A percentile compares a stretch with the other conserved stretches of the same genome.
Evolutionary conservation across 2,797 vertebrate species (phyloP).

Genomic region (Lithobates sylvaticus): DNA sequence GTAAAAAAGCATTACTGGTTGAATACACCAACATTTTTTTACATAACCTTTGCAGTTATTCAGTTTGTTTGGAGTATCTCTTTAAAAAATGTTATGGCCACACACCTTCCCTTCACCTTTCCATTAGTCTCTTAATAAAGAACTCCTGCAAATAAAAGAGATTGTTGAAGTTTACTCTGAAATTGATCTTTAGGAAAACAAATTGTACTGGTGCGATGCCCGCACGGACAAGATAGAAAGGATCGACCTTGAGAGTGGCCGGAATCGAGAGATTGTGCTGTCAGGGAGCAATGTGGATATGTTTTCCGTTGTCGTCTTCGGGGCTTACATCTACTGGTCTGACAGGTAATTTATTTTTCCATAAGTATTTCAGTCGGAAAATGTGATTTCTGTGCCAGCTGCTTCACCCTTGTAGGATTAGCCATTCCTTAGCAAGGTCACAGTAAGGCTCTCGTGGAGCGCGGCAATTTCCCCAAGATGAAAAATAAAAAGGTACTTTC

Average conservation of each 20-base stretch:
- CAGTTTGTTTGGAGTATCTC: not conserved
- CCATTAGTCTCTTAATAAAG: constrained; percentile 70
- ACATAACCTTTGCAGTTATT: not conserved
- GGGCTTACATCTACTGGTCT: constrained; percentile 99
- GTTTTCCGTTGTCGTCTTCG: constrained; percentile 97
- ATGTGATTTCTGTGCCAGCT: constrained; percentile 77
- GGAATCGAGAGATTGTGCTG: constrained; percentile 94
- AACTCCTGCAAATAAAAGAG: constrained; percentile 60
- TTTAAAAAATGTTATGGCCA: constrained; percentile 58
- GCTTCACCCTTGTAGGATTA: constrained; percentile 81
- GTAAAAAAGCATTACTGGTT: too few relatives aligned
- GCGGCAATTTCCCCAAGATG: constrained; percentile 59
- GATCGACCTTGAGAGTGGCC: constrained; percentile 97
- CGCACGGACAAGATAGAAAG: constrained; percentile 99
- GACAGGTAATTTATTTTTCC: constrained; percentile 99
- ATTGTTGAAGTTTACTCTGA: constrained; percentile 81
- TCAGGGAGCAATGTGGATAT: constrained; percentile 96
- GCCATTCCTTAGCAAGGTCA: constrained; percentile 77
- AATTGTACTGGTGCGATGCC: constrained; percentile 98
- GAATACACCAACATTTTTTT: too few relatives aligned
- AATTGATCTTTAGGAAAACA: constrained; percentile 93
- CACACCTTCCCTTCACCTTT: constrained; percentile 65
- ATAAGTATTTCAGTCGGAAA: constrained; percentile 80
- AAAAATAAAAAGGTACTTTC: constrained; percentile 65
- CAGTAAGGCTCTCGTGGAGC: constrained; percentile 67